These are phyloP conservation scores for Coleophora deauratella DNA, from an alignment of 2,888 invertebrate genomes.

Conservation along the genomic window DNA sequence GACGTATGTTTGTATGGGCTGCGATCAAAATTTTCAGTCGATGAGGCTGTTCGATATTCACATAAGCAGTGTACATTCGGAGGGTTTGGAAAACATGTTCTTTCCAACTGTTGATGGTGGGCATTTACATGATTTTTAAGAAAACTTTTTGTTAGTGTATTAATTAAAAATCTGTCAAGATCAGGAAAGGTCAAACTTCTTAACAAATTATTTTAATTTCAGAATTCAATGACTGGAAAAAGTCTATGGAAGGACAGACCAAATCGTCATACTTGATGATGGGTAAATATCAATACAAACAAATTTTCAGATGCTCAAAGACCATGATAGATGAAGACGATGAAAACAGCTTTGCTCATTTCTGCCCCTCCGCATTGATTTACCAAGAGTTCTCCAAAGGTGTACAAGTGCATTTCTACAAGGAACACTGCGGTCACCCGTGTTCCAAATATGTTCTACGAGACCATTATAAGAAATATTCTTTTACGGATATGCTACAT, in stretches of 20 bases:
- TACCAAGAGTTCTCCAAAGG: conserved; percentile 35
- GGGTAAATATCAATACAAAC: conserved; percentile 23
- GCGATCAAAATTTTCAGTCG: conserved; percentile 27
- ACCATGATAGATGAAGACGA: conserved; percentile 4
- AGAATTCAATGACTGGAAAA: conserved; percentile 46
- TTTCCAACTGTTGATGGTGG: conserved; percentile 32
- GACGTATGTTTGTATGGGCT: conserved; percentile 31
- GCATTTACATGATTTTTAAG: background rate
- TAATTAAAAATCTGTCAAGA: too few species aligned
- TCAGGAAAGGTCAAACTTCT: too few species aligned
- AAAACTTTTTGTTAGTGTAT: background rate
- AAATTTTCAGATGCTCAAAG: conserved; percentile 34
- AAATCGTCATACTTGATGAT: conserved; percentile 24
- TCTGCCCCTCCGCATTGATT: conserved; percentile 41
- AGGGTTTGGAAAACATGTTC: conserved; percentile 33
- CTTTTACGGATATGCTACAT: conserved; percentile 25
- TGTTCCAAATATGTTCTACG: conserved; percentile 19
- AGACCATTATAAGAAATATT: conserved; percentile 28
- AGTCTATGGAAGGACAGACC: conserved; percentile 29
- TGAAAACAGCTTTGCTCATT: conserved; percentile 10
- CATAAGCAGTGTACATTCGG: conserved; percentile 30
- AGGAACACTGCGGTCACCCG: conserved; percentile 34
- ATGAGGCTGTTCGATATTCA: conserved; percentile 36
- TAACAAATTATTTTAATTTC: conserved; percentile 20
- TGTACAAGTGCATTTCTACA: conserved; percentile 38